Evolutionary conservation across 1,140 invertebrate species (phyloP), one percentile per base, ranked within the genome.

Genomic region (Heliconius himera): DNA sequence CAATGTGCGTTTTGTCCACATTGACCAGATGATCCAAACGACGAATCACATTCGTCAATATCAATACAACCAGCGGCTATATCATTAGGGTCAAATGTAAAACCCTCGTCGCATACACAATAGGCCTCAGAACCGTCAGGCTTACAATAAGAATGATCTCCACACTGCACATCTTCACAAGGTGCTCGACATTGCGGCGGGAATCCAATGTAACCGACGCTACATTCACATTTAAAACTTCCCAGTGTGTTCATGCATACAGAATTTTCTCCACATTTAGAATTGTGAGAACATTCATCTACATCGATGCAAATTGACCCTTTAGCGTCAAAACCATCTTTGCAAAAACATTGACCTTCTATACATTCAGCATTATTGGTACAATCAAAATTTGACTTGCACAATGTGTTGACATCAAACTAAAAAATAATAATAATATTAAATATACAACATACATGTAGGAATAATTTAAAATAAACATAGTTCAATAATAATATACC

Each of bases 81-180:
- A 87, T 99, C 97, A 78, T 95, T 96, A 0, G 98, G 98, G 95
- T 98, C 97, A 87, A 98, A 99, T 1, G 97, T 98, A 97, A 98
- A 99, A 1, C 98, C 98, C 74, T 98, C 97, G 88, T 99, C 97
- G 88, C 98, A 99, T 71, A 98, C 97, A 83, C 98, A 99, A 86
- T 98, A 98, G 1, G 98, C 98, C 92, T 98, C 98, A 70, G 97
- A 96, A 46, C 97, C 98, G 83, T 98, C 97, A 0, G 97, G 96
- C 89, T 98, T 98, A 87, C 98, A 99, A 88, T 96, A 98, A 8
- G 98, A 97, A 88, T 99, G 98, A 16, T 96, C 95, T 11, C 98
- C 97, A 88, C 98, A 99, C 87, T 97, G 97, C 0, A 99, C 97
- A 91, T 98, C 97, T 90, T 98, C 98, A 89, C 98, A 99, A 0